Evolutionary conservation across 2,797 vertebrate species (phyloP).

Genomic region (Arrhamphus sclerolepis): DNA sequence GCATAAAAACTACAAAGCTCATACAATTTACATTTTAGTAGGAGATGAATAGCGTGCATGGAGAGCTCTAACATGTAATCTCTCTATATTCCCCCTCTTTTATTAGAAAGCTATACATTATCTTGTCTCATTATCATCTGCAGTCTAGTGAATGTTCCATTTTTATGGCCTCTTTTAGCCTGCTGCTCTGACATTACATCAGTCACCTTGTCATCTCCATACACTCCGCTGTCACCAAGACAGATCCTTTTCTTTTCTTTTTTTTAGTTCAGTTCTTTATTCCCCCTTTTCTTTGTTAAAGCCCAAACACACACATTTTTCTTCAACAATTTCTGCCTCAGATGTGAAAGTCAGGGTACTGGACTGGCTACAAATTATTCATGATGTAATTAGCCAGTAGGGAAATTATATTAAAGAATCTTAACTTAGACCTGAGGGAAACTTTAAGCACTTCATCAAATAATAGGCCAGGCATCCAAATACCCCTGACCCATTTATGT

Average conservation of each 20-base stretch:
- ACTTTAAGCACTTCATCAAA: conserved; percentile 69
- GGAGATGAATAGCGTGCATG: conserved; percentile 22
- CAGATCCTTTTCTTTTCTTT: conserved; percentile 27
- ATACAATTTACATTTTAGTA: conserved; percentile 32
- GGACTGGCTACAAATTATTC: conserved; percentile 69
- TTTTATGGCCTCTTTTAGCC: conserved; percentile 65
- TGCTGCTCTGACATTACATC: conserved; percentile 62
- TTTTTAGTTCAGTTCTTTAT: conserved; percentile 40
- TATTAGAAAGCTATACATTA: conserved; percentile 71
- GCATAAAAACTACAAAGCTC: conserved; percentile 16
- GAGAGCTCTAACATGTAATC: conserved; percentile 32
- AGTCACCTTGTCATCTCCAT: conserved; percentile 61
- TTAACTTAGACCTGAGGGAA: conserved; percentile 65
- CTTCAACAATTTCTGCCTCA: conserved; percentile 37
- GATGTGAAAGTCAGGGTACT: conserved; percentile 48
- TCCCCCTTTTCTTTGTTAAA: conserved; percentile 23
- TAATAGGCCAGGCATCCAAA: conserved; percentile 52
- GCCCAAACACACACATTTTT: conserved; percentile 14
- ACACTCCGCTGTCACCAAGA: conserved; percentile 50
- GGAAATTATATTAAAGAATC: conserved; percentile 67
- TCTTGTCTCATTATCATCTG: conserved; percentile 67
- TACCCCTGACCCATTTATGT: conserved; percentile 65
- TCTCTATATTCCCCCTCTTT: conserved; percentile 58
- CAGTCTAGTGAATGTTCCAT: conserved; percentile 47
- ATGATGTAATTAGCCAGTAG: conserved; percentile 71